Base-by-base conservation (phyloP, 2,797 vertebrate genomes). In the Pyrocephalus nanus region DNA sequence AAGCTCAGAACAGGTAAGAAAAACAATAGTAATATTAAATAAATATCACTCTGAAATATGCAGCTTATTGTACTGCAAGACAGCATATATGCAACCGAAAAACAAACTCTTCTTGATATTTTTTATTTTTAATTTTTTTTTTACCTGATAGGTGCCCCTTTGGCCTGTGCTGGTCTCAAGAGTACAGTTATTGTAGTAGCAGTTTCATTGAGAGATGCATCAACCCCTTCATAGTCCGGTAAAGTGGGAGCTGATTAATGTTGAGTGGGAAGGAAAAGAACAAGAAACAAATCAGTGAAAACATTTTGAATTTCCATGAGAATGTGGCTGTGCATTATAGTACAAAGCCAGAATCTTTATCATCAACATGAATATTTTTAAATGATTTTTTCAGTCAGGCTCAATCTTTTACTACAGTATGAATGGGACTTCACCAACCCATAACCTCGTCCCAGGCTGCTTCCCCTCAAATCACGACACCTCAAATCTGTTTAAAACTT, bases 141-240 rank as follows among this genome's bases (percentile, higher is more conserved):
- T 97, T 98, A 99, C 99, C 99, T 99, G 98, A 99, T 99, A 22
- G 99, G 99, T 77, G 99, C 99, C 90, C 99, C 99, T 96, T 99
- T 99, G 73, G 99, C 99, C 95, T 99, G 99, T 15, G 99, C 99
- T 5, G 99, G 99, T 98, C 99, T 99, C 83, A 99, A 97, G 81
- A 99, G 97, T 7, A 99, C 99, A 27, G 99, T 99, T 97, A 99
- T 99, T 50, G 99, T 99, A 79, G 99, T 99, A 61, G 99, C 99
- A 2, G 99, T 99, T 98, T 99, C 99, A 95, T 99, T 99, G 93
- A 99, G 98, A 94, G 98, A 99, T 2, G 99, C 99, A 96, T 99
- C 99, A 0, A 98, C 96, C 25, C 99, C 99, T 88, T 99, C 99
- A 7, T 99, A 99, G 95, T 99, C 99, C 11, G 99, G 99, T 92